Evolutionary conservation across 2,888 invertebrate genomes (phyloP).

Genomic region (Ochlodes sylvanus): DNA sequence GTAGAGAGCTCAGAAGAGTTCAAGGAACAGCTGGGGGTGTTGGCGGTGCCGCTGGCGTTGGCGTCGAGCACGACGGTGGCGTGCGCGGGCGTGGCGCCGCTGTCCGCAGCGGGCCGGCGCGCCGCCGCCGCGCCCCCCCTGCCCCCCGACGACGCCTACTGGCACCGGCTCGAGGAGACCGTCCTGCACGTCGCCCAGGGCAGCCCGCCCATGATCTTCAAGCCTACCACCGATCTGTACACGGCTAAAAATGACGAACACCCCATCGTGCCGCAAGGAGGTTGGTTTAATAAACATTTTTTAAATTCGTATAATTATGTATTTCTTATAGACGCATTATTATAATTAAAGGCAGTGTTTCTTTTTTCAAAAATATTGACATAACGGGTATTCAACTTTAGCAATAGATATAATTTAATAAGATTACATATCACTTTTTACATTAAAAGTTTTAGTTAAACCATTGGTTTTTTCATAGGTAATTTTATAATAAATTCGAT

Average conservation of each 20-base stretch:
- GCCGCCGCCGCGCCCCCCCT: constrained; percentile 82
- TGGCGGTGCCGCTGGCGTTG: constrained; percentile 91
- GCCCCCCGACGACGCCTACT: constrained; percentile 73
- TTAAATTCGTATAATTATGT: too few species aligned
- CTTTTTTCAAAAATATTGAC: too few species aligned
- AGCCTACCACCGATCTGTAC: constrained; percentile 91
- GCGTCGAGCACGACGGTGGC: constrained; percentile 89
- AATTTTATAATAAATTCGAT: too few species aligned
- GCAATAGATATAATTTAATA: too few species aligned
- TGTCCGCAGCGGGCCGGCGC: constrained; percentile 82
- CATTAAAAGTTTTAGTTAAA: too few species aligned
- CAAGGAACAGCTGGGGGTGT: constrained; percentile 78
- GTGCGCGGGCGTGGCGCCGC: constrained; percentile 85
- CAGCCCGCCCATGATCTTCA: constrained; percentile 89
- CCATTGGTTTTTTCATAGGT: too few species aligned
- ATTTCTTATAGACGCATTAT: too few species aligned
- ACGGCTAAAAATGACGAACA: constrained; percentile 87
- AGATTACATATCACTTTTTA: too few species aligned
- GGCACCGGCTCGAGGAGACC: constrained; percentile 92
- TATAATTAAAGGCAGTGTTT: too few species aligned
- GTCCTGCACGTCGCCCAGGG: constrained; percentile 89
- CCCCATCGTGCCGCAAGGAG: constrained; percentile 90
- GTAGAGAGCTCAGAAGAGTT: constrained; percentile 71
- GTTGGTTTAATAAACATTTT: constrained; percentile 57
- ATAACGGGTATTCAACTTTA: too few species aligned